Conservation (phyloP, 2,113 vertebrate genomes). For the Pterocles gutturalis region DNA sequence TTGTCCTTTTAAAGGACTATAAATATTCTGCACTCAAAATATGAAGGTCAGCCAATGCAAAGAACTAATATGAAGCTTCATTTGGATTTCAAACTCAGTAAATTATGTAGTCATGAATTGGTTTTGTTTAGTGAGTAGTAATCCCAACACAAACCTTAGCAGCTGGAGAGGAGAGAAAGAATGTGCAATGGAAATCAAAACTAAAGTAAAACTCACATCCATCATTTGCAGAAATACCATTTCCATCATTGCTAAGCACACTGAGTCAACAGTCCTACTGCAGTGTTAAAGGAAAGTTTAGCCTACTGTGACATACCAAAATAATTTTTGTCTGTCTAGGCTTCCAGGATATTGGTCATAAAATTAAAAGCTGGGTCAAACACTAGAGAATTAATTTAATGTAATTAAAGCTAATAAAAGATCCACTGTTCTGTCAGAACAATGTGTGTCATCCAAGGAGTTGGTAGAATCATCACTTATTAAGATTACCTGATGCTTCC, state of each 20-base stretch:
- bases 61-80: not conserved
- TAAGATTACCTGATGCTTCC: not conserved
- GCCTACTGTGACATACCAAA: not conserved
- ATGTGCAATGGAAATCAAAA: not conserved
- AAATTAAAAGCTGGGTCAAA: constrained; percentile 47
- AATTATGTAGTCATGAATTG: not conserved
- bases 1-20: not conserved
- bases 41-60: not conserved
- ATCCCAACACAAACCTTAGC: not conserved
- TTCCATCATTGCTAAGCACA: not conserved
- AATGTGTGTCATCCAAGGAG: not conserved
- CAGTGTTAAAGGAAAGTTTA: not conserved
- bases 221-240: not conserved
- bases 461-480: not conserved
- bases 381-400: not conserved
- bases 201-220: not conserved
- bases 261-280: not conserved
- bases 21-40: not conserved
- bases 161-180: not conserved
- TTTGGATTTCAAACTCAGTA: not conserved
- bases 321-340: not conserved
- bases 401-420: constrained; percentile 47
- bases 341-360: constrained; percentile 34
- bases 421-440: not conserved
- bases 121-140: not conserved